These are phyloP conservation scores for Helicoverpa assulta DNA, from an alignment of 2,888 invertebrate genomes.

Conservation along the genomic window DNA sequence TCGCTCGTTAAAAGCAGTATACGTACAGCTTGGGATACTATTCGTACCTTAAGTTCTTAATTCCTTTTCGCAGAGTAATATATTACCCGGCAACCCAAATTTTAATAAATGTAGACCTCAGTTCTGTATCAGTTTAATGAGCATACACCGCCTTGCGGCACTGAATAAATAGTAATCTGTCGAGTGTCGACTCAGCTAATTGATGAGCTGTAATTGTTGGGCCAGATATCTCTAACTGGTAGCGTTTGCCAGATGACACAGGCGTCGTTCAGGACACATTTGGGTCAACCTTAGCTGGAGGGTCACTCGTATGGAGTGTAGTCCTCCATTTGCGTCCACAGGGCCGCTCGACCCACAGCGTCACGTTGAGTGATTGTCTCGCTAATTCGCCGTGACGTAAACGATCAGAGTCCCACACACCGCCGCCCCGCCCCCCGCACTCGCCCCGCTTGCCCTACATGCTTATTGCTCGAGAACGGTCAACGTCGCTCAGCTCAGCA, in stretches of 20 bases:
- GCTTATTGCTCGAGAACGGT: constrained; percentile 60
- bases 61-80: constrained; percentile 33
- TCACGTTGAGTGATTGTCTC: constrained; percentile 84
- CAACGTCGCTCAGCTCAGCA: constrained; percentile 56
- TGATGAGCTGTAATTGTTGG: constrained; percentile 52
- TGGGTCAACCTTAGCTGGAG: constrained; percentile 71
- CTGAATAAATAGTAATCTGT: constrained; percentile 43
- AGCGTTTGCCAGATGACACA: constrained; percentile 52
- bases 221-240: constrained; percentile 41
- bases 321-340: constrained; percentile 81
- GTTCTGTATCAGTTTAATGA: constrained; percentile 28
- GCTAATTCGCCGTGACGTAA: constrained; percentile 79
- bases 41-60: constrained; percentile 52
- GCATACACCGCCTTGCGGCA: constrained; percentile 18
- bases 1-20: constrained; percentile 65
- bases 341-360: constrained; percentile 72
- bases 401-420: constrained; percentile 67
- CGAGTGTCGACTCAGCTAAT: constrained; percentile 35
- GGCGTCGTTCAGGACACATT: constrained; percentile 66
- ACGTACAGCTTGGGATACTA: constrained; percentile 35
- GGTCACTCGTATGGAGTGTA: constrained; percentile 78
- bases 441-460: constrained; percentile 52
- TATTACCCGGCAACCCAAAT: constrained; percentile 33
- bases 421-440: constrained; percentile 40
- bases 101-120: constrained; percentile 33